Evolutionary conservation across 2,797 vertebrate species (phyloP).

Genomic region (Iguana delicatissima): DNA sequence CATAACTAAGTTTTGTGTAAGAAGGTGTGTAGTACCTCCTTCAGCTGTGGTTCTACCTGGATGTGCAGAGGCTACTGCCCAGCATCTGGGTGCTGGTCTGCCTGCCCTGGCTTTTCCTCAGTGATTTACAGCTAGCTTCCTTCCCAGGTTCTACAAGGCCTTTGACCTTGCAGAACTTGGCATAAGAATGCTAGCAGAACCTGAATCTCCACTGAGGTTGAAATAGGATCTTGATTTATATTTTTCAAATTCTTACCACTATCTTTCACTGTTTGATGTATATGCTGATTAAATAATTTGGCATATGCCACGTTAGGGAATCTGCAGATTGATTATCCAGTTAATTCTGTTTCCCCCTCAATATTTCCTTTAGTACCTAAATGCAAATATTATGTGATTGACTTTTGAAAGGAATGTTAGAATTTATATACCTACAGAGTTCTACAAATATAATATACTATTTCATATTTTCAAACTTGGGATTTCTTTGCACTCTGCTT

Average conservation of each 20-base stretch:
- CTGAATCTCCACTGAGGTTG: too few relatives aligned
- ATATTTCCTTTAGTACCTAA: not conserved
- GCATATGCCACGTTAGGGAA: not conserved
- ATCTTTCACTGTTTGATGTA: not conserved
- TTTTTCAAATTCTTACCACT: not conserved
- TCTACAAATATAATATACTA: constrained; percentile 26
- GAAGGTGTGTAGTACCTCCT: too few relatives aligned
- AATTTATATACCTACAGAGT: constrained; percentile 9
- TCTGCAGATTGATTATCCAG: not conserved
- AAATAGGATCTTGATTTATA: not conserved
- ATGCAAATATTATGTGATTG: rapidly evolving
- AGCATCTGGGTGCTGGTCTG: too few relatives aligned
- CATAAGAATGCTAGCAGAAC: too few relatives aligned
- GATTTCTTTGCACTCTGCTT: not conserved
- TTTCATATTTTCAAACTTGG: constrained; percentile 47
- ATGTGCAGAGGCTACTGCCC: too few relatives aligned
- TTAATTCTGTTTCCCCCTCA: not conserved
- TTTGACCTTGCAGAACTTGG: too few relatives aligned
- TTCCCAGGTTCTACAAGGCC: too few relatives aligned
- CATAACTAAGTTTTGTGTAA: too few relatives aligned
- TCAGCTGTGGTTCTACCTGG: too few relatives aligned
- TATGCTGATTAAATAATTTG: not conserved
- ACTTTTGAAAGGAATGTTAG: not conserved
- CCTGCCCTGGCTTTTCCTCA: too few relatives aligned
- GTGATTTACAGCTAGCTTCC: too few relatives aligned